A percentile compares a stretch with the other conserved stretches of the same genome.
phyloP scores from a whole-genome alignment of 2,113 vertebrate genomes.

The Enhydra lutris region DNA sequence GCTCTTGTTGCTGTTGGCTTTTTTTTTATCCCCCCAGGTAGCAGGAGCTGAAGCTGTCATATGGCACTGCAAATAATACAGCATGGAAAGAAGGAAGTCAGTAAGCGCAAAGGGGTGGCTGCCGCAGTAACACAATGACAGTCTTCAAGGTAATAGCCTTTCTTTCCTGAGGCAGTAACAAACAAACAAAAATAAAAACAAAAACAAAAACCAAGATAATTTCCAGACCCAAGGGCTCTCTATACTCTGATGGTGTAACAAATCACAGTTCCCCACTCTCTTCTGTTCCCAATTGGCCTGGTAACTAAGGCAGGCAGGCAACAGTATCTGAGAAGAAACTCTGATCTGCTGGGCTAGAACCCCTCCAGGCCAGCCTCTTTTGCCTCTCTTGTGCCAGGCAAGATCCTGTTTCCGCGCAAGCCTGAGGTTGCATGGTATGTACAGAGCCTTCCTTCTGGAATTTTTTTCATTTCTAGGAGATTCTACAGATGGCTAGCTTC shows the following conservation, averaged over 20 bases:
- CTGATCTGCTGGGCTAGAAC: not conserved
- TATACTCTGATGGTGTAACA: not conserved
- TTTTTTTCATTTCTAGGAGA: not conserved
- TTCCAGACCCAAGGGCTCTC: not conserved
- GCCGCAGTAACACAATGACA: not conserved
- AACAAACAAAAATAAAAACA: not conserved
- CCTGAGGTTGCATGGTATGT: not conserved
- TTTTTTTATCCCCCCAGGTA: not conserved
- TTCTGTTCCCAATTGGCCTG: not conserved
- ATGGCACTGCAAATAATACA: not conserved
- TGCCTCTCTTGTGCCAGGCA: not conserved
- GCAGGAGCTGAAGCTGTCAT: not conserved
- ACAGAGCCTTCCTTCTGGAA: not conserved
- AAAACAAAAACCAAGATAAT: not conserved
- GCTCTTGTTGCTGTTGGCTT: not conserved
- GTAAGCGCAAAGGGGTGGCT: not conserved
- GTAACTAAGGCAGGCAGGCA: not conserved
- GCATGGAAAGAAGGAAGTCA: not conserved
- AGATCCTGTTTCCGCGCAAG: not conserved
- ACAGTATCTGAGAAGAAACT: not conserved
- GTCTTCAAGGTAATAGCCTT: not conserved
- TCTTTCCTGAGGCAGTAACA: not conserved
- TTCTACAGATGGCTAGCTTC: not conserved
- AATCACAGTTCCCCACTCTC: not conserved
- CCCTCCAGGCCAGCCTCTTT: not conserved